Evolutionary conservation across 1,140 invertebrate genomes (phyloP).

Genomic region (Bombus superbus): DNA sequence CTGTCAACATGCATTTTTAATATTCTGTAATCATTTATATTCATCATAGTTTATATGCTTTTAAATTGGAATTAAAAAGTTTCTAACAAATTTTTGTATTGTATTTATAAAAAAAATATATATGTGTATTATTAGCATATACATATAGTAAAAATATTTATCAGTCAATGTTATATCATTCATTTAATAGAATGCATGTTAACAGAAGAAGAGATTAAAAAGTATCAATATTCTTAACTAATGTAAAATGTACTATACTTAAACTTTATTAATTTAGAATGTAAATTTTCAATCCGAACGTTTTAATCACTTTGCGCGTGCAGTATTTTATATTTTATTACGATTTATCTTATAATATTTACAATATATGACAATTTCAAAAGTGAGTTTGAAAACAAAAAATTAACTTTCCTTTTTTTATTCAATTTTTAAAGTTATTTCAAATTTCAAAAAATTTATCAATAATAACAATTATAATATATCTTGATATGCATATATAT

Average conservation of each 20-base stretch:
- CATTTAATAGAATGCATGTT: conserved; percentile 7
- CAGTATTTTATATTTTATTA: conserved; percentile 7
- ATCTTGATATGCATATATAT: background rate
- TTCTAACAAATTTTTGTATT: conserved; percentile 17
- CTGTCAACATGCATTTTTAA: conserved; percentile 50
- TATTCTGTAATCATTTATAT: background rate
- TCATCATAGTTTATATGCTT: background rate
- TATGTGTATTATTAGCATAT: background rate
- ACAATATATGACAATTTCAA: background rate
- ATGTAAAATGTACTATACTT: background rate
- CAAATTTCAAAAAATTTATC: background rate
- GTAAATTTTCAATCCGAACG: background rate
- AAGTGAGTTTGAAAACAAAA: background rate
- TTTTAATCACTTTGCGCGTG: background rate
- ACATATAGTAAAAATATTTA: background rate
- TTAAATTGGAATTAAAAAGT: background rate
- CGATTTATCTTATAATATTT: background rate
- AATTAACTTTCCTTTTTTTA: background rate
- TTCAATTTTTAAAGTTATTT: background rate
- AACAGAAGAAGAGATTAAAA: conserved; percentile 6
- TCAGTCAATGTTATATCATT: background rate
- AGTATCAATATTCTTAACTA: background rate
- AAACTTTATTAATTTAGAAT: background rate
- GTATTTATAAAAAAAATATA: background rate
- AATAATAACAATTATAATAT: background rate